A percentile compares a stretch with the other conserved stretches of the same genome.
Evolutionary conservation across 23 tunicate species (phyloP).

Genomic region (Pegea sp.): DNA sequence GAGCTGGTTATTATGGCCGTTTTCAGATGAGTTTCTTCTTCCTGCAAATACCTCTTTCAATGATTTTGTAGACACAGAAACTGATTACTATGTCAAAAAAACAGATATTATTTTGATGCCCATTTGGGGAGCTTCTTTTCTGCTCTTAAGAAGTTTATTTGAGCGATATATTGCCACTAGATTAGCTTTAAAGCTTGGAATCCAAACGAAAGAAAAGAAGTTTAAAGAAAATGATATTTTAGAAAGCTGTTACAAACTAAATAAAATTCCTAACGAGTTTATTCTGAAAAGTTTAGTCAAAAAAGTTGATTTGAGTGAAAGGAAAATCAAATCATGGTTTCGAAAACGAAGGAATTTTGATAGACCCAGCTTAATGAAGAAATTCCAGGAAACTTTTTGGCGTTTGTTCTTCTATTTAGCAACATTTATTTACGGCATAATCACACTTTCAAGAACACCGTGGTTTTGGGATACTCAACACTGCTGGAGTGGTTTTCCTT

Average conservation of each 20-base stretch:
- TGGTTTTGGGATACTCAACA: constrained; percentile 89
- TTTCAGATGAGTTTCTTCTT: constrained; percentile 48
- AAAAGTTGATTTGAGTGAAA: constrained; percentile 10
- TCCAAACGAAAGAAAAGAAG: not conserved
- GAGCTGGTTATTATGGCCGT: too few relatives aligned
- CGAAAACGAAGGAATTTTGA: constrained; percentile 29
- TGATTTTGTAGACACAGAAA: constrained; percentile 49
- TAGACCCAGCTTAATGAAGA: constrained; percentile 28
- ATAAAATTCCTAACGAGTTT: constrained; percentile 5
- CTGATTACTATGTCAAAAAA: constrained; percentile 43
- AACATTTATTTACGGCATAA: constrained; percentile 41
- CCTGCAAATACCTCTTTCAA: constrained; percentile 51
- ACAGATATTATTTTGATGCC: constrained; percentile 58
- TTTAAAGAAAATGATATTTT: constrained; percentile 4
- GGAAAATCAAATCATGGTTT: constrained; percentile 44
- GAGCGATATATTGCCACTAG: constrained; percentile 22
- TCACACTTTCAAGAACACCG: constrained; percentile 28
- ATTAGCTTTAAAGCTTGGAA: constrained; percentile 10
- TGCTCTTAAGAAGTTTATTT: constrained; percentile 33
- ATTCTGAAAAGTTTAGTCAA: constrained; percentile 18
- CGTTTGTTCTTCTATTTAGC: constrained; percentile 45
- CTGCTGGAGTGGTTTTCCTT: constrained; percentile 76
- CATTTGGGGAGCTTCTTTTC: constrained; percentile 30
- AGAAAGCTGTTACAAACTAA: constrained; percentile 9
- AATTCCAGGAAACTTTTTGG: constrained; percentile 87